These are phyloP conservation scores for Philaethria dido DNA, from an alignment of 2,888 invertebrate genomes.

Conservation along the genomic window DNA sequence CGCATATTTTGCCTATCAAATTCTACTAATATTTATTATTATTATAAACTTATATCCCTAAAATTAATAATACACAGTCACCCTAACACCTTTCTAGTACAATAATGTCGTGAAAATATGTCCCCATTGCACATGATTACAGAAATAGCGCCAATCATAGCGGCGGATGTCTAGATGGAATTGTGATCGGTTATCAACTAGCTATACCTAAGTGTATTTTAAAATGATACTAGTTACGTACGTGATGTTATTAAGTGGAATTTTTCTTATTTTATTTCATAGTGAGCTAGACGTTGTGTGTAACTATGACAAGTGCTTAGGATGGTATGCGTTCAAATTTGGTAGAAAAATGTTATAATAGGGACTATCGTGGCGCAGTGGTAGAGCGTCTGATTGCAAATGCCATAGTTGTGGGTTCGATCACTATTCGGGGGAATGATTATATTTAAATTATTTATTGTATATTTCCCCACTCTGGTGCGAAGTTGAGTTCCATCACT, in stretches of 20 bases:
- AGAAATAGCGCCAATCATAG: constrained; percentile 39
- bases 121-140: constrained; percentile 42
- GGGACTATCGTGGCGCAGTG: too few relatives aligned
- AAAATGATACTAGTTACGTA: constrained; percentile 26
- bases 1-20: too few relatives aligned
- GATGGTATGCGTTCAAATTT: too few relatives aligned
- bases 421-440: too few relatives aligned
- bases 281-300: not conserved
- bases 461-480: too few relatives aligned
- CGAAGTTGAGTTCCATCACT: too few relatives aligned
- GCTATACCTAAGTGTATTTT: constrained; percentile 5
- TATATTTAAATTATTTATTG: too few relatives aligned
- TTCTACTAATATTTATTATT: too few relatives aligned
- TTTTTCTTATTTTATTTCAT: not conserved
- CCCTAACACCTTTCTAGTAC: constrained; percentile 31
- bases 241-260: constrained; percentile 16
- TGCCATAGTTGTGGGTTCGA: too few relatives aligned
- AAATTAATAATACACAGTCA: constrained; percentile 10
- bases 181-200: constrained; percentile 31
- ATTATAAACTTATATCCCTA: not conserved
- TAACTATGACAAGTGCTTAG: too few relatives aligned
- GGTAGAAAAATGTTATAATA: too few relatives aligned
- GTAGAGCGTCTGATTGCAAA: too few relatives aligned
- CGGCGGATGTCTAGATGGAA: constrained; percentile 35
- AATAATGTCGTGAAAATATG: constrained; percentile 42